Base-by-base conservation (phyloP, 2,888 invertebrate species). In the Carpatolechia fugitivella region DNA sequence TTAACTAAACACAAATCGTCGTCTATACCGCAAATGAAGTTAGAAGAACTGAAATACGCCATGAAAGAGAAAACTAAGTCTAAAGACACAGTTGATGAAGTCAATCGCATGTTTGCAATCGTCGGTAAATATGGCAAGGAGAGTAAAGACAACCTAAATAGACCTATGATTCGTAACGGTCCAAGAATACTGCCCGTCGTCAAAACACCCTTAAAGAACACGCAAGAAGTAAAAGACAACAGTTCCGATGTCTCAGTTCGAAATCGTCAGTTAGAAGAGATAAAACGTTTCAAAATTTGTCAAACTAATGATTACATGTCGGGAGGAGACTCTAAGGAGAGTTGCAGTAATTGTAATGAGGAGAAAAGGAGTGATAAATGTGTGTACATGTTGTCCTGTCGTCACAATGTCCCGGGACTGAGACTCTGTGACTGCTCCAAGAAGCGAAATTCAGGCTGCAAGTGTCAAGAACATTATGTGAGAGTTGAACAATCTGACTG, bases 21-120 rank as follows among this genome's bases (percentile, higher is more conserved):
- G 1, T 89, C 89, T 0, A 81, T 87, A 55, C 88, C 89, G 0
- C 87, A 82, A 72, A 88, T 87, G 86, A 87, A 86, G 56, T 58
- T 85, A n/a, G 88, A 89, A 33, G 85, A 87, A 59, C 55, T 85
- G 0, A 87, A 82, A 56, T 68, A 83, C 24, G 76, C 76, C 1
- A 58, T 84, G 1, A 87, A 79, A 69, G 81, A 78, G 11, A 85
- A 81, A 56, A 69, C 69, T 0, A 80, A 70, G 64, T 79, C 85
- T 0, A 87, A 82, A 76, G 85, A 88, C 38, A 72, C 82, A 0
- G 77, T 86, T 1, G 82, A 86, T 60, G 88, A 89, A 70, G 85
- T 87, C 0, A 85, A 88, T 18, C 76, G 88, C 69, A 82, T 88
- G 80, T 89, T 87, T 63, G 88, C 87, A 0, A 85, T 73, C 4